Conservation (phyloP, 1,140 invertebrate genomes). For the Eulimnadia texana region DNA sequence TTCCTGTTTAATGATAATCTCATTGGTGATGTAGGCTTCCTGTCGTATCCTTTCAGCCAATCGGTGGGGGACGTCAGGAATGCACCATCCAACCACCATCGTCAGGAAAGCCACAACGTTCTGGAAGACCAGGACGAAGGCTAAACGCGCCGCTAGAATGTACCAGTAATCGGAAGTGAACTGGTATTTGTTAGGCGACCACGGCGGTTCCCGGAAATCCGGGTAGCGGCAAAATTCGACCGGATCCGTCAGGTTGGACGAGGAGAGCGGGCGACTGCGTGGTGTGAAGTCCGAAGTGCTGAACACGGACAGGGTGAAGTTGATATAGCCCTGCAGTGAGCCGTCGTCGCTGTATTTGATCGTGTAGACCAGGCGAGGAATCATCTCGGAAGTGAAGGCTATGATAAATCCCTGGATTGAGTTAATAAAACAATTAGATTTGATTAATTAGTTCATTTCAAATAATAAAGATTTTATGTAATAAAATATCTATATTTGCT, state of each 20-base stretch:
- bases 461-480: conserved; percentile 11
- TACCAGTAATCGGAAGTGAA: conserved; percentile 58
- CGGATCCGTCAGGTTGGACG: neutral
- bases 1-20: conserved; percentile 73
- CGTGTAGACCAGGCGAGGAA: conserved; percentile 75
- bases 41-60: conserved; percentile 62
- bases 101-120: conserved; percentile 69
- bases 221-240: conserved; percentile 38
- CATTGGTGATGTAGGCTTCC: conserved; percentile 75
- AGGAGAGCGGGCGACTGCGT: neutral
- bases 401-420: conserved; percentile 92
- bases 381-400: conserved; percentile 95
- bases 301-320: conserved; percentile 69
- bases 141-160: conserved; percentile 54
- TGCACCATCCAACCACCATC: conserved; percentile 67
- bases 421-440: conserved; percentile 15
- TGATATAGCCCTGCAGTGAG: conserved; percentile 58
- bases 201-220: conserved; percentile 66
- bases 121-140: conserved; percentile 70
- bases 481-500: neutral
- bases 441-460: too few relatives aligned
- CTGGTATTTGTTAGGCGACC: conserved; percentile 24
- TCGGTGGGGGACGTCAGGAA: conserved; percentile 66
- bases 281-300: conserved; percentile 49
- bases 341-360: conserved; percentile 39